Evolutionary conservation across 2,888 invertebrate species (phyloP).

Genomic region (Hemicrepidius hirtus): DNA sequence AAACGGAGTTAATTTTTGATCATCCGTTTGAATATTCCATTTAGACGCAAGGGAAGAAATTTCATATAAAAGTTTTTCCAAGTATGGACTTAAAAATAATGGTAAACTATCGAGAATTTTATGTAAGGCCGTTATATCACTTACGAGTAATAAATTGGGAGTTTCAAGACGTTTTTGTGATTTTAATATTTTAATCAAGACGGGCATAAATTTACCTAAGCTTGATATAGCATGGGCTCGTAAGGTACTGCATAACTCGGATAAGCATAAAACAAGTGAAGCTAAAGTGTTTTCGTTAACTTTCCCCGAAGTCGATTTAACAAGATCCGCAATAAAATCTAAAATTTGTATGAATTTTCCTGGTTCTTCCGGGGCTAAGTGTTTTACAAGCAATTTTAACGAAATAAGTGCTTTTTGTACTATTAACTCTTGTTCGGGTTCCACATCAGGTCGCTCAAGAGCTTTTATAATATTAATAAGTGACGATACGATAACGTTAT

Average conservation of each 20-base stretch:
- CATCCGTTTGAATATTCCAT: constrained; percentile 70
- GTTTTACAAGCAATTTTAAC: constrained; percentile 86
- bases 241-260: constrained; percentile 85
- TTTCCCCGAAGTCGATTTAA: constrained; percentile 71
- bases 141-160: constrained; percentile 79
- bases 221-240: constrained; percentile 84
- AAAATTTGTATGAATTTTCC: constrained; percentile 83
- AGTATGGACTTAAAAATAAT: constrained; percentile 89
- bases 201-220: constrained; percentile 88
- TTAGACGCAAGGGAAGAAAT: constrained; percentile 77
- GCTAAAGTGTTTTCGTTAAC: constrained; percentile 79
- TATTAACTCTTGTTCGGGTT: constrained; percentile 79
- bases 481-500: constrained; percentile 77
- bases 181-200: constrained; percentile 79
- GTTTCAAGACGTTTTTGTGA: constrained; percentile 76
- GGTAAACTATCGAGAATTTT: constrained; percentile 89
- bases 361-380: constrained; percentile 80
- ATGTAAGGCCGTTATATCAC: constrained; percentile 85
- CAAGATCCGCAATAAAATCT: constrained; percentile 79
- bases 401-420: constrained; percentile 90
- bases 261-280: constrained; percentile 84
- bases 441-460: constrained; percentile 70
- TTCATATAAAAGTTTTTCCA: constrained; percentile 81
- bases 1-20: constrained; percentile 74
- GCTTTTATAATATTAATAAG: constrained; percentile 77